Evolutionary conservation across 2,888 invertebrate species (phyloP), one percentile per base, ranked within the genome.

Genomic region (Lithodes maja): DNA sequence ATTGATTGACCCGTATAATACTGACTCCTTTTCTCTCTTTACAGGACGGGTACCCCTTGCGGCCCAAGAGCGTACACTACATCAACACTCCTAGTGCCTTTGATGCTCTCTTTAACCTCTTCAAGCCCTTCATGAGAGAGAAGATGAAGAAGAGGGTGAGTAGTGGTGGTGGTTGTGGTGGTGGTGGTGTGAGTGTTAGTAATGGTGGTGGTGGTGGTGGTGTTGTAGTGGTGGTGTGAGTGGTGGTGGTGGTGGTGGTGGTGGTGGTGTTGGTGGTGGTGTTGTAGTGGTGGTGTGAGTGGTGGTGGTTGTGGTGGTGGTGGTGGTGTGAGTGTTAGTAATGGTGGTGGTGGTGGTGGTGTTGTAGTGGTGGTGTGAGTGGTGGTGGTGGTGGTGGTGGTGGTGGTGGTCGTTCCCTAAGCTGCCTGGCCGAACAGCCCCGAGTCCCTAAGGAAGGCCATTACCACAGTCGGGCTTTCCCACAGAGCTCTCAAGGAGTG

Each of bases 91-190:
- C 95, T 0, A 83, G 94, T 0, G 85, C 95, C 1, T 95, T 96
- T 91, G 95, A 96, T 90, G 94, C 94, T 0, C 93, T 95, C 0
- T 95, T 95, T 92, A 94, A 94, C 80, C 93, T 96, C 89, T 93
- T 96, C n/a, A 95, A 95, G 92, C 93, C 94, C 15, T 95, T 96
- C 93, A 93, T 96, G 93, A 95, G 95, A 68, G 95, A 95, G 86
- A 96, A 96, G 93, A 94, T 95, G 92, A 95, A 95, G 93, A 94
- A 94, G 84, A 94, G 96, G 92, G 90, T 91, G 82, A 85, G 87
- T 85, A n/a, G 7, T 79, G 77, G 9, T 5, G 71, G 15, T 49
- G 53, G 55, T 33, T 1, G 9, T 52, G 74, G n/a, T 52, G 9
- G 69, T 69, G n/a, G n/a, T 71, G 54, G 33, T 33, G 15, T 52